These are phyloP conservation scores for Gastracanthus pulcherrimus DNA, from an alignment of 2,888 invertebrate species.

Conservation along the genomic window DNA sequence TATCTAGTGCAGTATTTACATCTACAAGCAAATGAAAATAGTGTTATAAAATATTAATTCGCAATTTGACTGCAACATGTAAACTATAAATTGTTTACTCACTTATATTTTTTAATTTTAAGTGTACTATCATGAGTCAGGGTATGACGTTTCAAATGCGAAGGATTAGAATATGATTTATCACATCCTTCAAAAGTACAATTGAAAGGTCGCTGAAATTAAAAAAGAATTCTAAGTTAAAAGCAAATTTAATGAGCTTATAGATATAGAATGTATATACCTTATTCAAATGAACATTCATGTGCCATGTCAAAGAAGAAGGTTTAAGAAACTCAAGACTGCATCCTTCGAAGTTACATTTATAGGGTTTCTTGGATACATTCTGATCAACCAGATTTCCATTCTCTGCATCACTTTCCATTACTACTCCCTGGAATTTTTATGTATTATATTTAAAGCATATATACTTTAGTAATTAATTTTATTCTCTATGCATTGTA, in stretches of 20 bases:
- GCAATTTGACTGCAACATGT: not conserved
- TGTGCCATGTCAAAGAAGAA: conserved; percentile 1
- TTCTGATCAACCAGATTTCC: not conserved
- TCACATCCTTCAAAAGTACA: conserved; percentile 22
- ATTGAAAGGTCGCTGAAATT: conserved; percentile 8
- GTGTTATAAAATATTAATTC: not conserved
- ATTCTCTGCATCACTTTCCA: not conserved
- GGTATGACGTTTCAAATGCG: conserved; percentile 25
- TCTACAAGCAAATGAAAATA: not conserved
- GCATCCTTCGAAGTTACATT: conserved; percentile 4
- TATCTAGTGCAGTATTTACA: conserved; percentile 14
- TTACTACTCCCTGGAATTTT: too few relatives aligned
- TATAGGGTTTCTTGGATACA: not conserved
- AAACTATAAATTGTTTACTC: not conserved
- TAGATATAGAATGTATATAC: not conserved
- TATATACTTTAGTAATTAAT: not conserved
- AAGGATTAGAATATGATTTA: conserved; percentile 26
- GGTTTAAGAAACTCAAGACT: not conserved
- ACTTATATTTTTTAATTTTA: not conserved
- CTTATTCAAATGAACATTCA: conserved; percentile 13
- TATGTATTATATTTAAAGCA: not conserved
- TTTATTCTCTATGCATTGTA: not conserved
- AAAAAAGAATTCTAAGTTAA: not conserved
- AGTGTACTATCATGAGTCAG: not conserved
- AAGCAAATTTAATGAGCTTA: not conserved